Evolutionary conservation across 1,140 invertebrate species (phyloP).

Genomic region (Rhizoglyphus robini): DNA sequence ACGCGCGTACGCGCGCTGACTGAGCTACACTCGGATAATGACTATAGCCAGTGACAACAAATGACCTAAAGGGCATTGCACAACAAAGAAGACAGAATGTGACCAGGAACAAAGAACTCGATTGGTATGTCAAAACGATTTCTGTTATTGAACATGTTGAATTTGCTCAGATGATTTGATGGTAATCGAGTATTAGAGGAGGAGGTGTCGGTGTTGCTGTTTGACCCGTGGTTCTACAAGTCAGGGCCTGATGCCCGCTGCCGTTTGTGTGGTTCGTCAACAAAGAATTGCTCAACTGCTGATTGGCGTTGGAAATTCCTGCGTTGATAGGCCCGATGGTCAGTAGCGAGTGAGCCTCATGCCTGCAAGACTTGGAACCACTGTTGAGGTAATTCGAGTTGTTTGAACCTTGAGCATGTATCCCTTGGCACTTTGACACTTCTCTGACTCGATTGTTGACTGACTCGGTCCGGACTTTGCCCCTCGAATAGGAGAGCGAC

Average conservation of each 20-base stretch:
- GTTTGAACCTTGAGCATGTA: constrained; percentile 14
- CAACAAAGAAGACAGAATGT: no score
- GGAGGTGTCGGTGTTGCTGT: background rate
- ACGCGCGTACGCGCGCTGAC: no score
- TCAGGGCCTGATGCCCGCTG: background rate
- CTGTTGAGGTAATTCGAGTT: background rate
- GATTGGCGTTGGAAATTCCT: background rate
- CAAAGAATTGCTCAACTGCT: background rate
- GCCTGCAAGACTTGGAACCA: background rate
- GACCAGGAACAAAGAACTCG: no score
- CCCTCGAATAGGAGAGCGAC: constrained; percentile 29
- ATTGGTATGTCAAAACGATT: background rate
- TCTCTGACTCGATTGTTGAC: no score
- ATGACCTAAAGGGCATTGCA: no score
- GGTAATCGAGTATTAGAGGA: background rate
- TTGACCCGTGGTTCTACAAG: background rate
- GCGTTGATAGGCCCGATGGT: background rate
- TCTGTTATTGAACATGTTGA: background rate
- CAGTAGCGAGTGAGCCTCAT: background rate
- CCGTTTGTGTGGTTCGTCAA: background rate
- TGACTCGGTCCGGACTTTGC: constrained; percentile 30
- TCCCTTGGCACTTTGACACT: constrained; percentile 25
- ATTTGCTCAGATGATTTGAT: background rate
- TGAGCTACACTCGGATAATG: no score
- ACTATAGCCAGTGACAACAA: no score